phyloP scores from a whole-genome alignment of 2,113 vertebrate species.

The Tretioscincus oriximinensis region DNA sequence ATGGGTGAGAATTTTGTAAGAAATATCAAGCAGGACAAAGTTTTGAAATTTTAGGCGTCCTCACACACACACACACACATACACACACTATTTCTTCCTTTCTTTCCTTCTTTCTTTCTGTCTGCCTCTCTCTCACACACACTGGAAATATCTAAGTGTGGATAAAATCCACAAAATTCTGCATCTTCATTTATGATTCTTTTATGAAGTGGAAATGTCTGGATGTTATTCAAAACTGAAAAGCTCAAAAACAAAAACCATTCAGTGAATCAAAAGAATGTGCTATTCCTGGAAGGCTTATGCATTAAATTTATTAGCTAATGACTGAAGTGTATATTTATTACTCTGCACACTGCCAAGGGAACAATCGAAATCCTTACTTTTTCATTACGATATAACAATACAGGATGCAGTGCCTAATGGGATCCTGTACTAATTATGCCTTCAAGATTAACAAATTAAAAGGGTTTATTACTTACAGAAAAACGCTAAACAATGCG shows the following conservation, averaged over 20 bases:
- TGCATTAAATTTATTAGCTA: conserved; percentile 17
- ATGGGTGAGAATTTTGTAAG: background rate
- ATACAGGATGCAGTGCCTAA: background rate
- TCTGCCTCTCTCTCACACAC: background rate
- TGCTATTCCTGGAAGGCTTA: conserved; percentile 2
- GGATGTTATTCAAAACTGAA: background rate
- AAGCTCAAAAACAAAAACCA: background rate
- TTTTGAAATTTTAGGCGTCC: background rate
- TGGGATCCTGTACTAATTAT: conserved; percentile 5
- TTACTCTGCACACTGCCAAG: background rate
- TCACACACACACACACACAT: background rate
- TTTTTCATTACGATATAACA: background rate
- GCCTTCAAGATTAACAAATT: background rate
- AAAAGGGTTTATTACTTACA: background rate
- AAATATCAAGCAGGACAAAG: background rate
- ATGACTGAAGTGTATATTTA: background rate
- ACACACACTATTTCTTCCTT: too few species aligned
- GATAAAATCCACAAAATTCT: background rate
- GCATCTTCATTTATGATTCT: conserved; percentile 14
- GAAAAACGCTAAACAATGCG: background rate
- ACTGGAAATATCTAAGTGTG: conserved; percentile 4
- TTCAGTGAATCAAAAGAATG: conserved; percentile 7
- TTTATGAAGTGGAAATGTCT: conserved; percentile 11
- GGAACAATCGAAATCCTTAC: background rate
- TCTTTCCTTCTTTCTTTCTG: background rate